Percentiles rank a stretch among this genome's conserved stretches.
phyloP scores from a whole-genome alignment of 2,888 invertebrate species.

The Mythimna lalbum region DNA sequence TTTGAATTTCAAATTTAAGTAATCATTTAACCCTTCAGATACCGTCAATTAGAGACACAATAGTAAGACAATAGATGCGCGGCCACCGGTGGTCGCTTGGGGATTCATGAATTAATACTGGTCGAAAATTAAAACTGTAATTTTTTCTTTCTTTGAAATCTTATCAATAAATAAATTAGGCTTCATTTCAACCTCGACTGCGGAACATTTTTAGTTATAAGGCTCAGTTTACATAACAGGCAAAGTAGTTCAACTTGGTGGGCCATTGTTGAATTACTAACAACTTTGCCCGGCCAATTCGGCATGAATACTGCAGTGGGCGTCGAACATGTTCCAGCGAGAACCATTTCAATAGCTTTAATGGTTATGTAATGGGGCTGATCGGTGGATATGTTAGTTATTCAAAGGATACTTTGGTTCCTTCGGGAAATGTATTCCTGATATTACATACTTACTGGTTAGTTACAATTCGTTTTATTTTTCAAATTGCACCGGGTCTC shows the following conservation, averaged over 20 bases:
- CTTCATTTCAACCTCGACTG: too few species aligned
- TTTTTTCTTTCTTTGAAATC: not conserved
- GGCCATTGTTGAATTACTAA: slow-evolving; percentile 36
- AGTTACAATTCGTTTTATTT: not conserved
- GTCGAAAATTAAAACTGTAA: not conserved
- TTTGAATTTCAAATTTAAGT: not conserved
- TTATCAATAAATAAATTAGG: not conserved
- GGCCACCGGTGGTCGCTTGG: too few species aligned
- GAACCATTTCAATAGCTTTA: slow-evolving; percentile 20
- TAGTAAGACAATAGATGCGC: too few species aligned
- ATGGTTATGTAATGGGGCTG: not conserved
- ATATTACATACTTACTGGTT: not conserved
- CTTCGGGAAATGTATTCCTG: not conserved
- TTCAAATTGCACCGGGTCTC: too few species aligned
- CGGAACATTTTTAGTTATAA: not conserved
- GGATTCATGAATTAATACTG: too few species aligned
- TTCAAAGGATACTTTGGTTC: slow-evolving; percentile 2
- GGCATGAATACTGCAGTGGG: slow-evolving; percentile 25
- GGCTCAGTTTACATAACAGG: slow-evolving; percentile 11
- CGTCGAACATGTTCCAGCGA: slow-evolving; percentile 25
- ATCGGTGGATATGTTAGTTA: not conserved
- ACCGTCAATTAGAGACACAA: too few species aligned
- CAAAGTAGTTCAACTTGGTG: slow-evolving; percentile 15
- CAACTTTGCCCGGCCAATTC: slow-evolving; percentile 1
- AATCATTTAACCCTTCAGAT: too few species aligned